These are phyloP conservation scores for Hypsopygia costalis DNA, from an alignment of 2,888 invertebrate species.

Conservation along the genomic window DNA sequence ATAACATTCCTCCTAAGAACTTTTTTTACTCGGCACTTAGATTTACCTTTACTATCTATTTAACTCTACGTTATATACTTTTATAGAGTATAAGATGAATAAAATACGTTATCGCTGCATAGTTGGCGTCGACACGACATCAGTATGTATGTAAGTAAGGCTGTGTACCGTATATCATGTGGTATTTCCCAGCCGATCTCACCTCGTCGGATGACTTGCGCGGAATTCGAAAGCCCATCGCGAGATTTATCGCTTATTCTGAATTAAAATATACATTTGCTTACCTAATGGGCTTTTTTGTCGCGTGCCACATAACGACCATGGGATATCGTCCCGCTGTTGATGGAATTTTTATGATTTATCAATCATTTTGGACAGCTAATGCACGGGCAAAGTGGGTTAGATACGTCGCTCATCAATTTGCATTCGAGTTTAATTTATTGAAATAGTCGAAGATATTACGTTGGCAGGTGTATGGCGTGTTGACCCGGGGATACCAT, in stretches of 20 bases:
- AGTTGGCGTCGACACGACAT: slow-evolving; percentile 48
- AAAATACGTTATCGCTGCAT: slow-evolving; percentile 41
- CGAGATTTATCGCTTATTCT: slow-evolving; percentile 79
- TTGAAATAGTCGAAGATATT: slow-evolving; percentile 22
- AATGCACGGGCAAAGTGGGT: slow-evolving; percentile 25
- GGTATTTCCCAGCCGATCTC: slow-evolving; percentile 79
- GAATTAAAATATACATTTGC: slow-evolving; percentile 78
- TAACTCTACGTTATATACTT: background rate
- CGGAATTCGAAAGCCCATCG: slow-evolving; percentile 79
- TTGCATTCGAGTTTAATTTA: slow-evolving; percentile 27
- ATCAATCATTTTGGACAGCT: slow-evolving; percentile 48
- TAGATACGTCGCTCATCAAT: slow-evolving; percentile 25
- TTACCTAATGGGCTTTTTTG: slow-evolving; percentile 75
- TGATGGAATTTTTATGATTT: slow-evolving; percentile 61
- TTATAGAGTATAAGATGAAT: slow-evolving; percentile 12
- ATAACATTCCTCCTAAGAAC: slow-evolving; percentile 30
- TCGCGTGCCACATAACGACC: slow-evolving; percentile 65
- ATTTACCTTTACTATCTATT: slow-evolving; percentile 16
- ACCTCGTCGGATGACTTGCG: slow-evolving; percentile 75
- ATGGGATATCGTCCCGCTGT: slow-evolving; percentile 42
- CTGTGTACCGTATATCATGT: slow-evolving; percentile 52
- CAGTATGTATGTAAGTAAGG: slow-evolving; percentile 51
- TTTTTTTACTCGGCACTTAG: slow-evolving; percentile 15
- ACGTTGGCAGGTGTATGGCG: slow-evolving; percentile 24
- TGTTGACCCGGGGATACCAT: slow-evolving; percentile 52